A percentile compares a stretch with the other conserved stretches of the same genome.
Evolutionary conservation across 2,113 vertebrate genomes (phyloP).

Genomic region (Phodopus roborovskii): DNA sequence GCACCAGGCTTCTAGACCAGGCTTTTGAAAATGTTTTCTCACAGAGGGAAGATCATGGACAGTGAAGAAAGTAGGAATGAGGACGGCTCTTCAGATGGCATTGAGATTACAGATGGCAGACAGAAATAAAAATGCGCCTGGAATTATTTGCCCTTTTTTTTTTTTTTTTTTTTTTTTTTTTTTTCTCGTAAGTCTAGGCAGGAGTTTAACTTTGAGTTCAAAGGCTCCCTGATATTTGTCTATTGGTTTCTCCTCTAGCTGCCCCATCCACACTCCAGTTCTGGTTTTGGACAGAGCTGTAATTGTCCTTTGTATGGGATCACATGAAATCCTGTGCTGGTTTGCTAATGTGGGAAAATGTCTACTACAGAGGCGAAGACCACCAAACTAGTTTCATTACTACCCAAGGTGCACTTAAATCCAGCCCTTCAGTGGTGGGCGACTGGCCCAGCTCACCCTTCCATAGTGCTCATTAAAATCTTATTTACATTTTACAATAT

Average conservation of each 20-base stretch:
- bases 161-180: too few species aligned
- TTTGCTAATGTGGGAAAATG: constrained; percentile 78
- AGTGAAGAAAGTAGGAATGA: constrained; percentile 30
- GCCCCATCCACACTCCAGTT: constrained; percentile 81
- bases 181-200: constrained; percentile 28
- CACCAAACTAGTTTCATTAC: constrained; percentile 74
- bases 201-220: constrained; percentile 48
- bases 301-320: constrained; percentile 77
- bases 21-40: constrained; percentile 54
- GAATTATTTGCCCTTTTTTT: neutral
- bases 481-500: constrained; percentile 65
- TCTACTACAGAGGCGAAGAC: constrained; percentile 70
- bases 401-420: constrained; percentile 65
- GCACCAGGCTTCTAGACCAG: neutral
- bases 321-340: constrained; percentile 70
- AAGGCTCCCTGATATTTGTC: constrained; percentile 39
- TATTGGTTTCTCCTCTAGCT: constrained; percentile 53
- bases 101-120: constrained; percentile 41
- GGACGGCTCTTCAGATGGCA: constrained; percentile 31
- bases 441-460: constrained; percentile 30
- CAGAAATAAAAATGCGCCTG: constrained; percentile 41
- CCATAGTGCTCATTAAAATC: constrained; percentile 52
- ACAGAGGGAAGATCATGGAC: neutral
- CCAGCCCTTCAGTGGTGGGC: constrained; percentile 52
- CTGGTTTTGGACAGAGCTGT: constrained; percentile 77